Conservation (phyloP, 2,888 invertebrate species). For the Boloria selene region DNA sequence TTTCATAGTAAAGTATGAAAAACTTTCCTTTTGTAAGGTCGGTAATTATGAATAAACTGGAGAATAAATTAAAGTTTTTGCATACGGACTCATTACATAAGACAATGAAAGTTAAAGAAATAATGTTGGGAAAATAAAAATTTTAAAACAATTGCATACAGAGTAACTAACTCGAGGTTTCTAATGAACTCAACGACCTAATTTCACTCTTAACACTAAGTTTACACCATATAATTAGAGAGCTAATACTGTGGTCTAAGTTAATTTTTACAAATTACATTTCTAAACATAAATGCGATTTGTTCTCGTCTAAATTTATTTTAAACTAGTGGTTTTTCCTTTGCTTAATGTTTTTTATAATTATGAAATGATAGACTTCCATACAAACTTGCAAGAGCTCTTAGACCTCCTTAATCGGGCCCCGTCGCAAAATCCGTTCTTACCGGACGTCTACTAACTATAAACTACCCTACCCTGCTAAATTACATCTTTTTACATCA, state of each 20-base stretch:
- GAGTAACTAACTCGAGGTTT: conserved; percentile 12
- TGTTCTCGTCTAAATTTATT: too few relatives aligned
- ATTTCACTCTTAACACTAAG: conserved; percentile 14
- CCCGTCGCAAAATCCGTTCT: too few relatives aligned
- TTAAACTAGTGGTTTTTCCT: too few relatives aligned
- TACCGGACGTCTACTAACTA: too few relatives aligned
- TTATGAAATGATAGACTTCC: too few relatives aligned
- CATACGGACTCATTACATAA: conserved; percentile 5
- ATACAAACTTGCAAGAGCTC: too few relatives aligned
- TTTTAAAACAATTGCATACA: conserved; percentile 17
- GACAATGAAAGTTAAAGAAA: conserved; percentile 8
- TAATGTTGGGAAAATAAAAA: conserved; percentile 11
- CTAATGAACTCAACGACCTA: conserved; percentile 15
- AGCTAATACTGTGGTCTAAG: conserved; percentile 10
- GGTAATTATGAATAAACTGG: neutral
- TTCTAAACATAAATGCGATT: too few relatives aligned
- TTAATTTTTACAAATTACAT: neutral
- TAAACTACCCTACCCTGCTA: too few relatives aligned
- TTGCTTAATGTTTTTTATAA: too few relatives aligned
- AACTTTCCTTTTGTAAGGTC: neutral
- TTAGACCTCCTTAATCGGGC: too few relatives aligned
- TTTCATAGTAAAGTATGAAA: too few relatives aligned
- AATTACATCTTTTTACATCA: too few relatives aligned
- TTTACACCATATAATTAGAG: conserved; percentile 21
- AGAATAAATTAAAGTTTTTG: neutral